Evolutionary conservation across 2,888 invertebrate genomes (phyloP).

Genomic region (Tipula helvola): DNA sequence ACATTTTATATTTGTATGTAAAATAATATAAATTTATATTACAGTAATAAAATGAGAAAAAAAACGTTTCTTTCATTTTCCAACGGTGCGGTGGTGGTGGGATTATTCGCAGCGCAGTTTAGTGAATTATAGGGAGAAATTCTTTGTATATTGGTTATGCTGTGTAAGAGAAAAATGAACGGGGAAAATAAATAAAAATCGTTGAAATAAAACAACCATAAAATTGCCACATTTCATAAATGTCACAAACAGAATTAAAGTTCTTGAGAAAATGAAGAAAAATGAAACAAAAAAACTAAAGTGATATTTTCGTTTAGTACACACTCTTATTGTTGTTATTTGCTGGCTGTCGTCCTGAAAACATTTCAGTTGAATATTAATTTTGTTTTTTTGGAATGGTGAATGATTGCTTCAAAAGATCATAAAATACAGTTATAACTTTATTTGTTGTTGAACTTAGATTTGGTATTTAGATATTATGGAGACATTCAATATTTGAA

Average conservation of each 20-base stretch:
- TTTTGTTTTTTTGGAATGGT: neutral
- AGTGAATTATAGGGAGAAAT: neutral
- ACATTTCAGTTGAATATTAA: neutral
- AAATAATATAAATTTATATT: neutral
- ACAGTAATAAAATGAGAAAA: neutral
- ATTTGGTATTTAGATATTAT: neutral
- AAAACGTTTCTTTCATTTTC: neutral
- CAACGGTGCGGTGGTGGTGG: neutral
- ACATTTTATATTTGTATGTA: neutral
- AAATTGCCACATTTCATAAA: constrained; percentile 10
- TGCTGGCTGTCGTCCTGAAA: neutral
- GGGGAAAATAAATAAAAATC: neutral
- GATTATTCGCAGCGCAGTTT: neutral
- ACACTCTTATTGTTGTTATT: neutral
- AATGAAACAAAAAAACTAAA: neutral
- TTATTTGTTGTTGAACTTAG: too few relatives aligned
- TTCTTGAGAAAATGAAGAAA: neutral
- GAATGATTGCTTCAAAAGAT: neutral
- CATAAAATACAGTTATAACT: neutral
- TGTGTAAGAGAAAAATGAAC: neutral
- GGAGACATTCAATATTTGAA: neutral
- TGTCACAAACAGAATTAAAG: constrained; percentile 6
- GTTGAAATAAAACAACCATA: constrained; percentile 5
- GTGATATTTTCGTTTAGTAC: neutral
- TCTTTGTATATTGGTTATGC: neutral